Conservation (phyloP, 2,113 vertebrate genomes). For the Corapipo altera region DNA sequence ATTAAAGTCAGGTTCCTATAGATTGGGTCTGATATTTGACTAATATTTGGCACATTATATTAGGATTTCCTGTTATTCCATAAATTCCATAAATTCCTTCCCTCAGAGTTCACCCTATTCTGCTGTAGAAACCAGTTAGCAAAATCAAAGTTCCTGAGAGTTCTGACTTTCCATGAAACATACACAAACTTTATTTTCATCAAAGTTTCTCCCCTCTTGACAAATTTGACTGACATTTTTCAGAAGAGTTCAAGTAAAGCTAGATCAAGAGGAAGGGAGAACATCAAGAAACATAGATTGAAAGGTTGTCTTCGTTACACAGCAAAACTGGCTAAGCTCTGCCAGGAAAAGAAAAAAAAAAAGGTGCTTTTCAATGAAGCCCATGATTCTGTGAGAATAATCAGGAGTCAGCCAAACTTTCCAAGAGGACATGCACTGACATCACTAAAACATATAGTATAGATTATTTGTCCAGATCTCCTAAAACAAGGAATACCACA, state of each 20-base stretch:
- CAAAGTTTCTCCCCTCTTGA: neutral
- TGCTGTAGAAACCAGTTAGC: neutral
- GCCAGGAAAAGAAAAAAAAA: neutral
- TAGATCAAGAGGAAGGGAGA: neutral
- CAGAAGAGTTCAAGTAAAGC: neutral
- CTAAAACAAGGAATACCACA: neutral
- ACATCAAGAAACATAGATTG: neutral
- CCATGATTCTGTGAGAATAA: neutral
- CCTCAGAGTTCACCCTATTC: neutral
- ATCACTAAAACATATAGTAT: neutral
- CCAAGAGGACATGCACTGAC: neutral
- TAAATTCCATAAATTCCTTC: neutral
- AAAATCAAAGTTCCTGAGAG: neutral
- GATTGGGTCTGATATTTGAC: neutral
- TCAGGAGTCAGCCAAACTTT: neutral
- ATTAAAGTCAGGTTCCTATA: neutral
- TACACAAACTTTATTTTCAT: neutral
- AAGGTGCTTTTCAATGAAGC: neutral
- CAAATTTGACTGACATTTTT: neutral
- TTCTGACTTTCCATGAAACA: neutral
- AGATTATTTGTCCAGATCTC: neutral
- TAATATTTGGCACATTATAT: neutral
- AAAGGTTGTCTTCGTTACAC: neutral
- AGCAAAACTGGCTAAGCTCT: neutral
- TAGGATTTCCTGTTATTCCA: neutral